These are phyloP conservation scores for Sebastes hopkinsi DNA, from an alignment of 2,797 vertebrate species.

Conservation along the genomic window DNA sequence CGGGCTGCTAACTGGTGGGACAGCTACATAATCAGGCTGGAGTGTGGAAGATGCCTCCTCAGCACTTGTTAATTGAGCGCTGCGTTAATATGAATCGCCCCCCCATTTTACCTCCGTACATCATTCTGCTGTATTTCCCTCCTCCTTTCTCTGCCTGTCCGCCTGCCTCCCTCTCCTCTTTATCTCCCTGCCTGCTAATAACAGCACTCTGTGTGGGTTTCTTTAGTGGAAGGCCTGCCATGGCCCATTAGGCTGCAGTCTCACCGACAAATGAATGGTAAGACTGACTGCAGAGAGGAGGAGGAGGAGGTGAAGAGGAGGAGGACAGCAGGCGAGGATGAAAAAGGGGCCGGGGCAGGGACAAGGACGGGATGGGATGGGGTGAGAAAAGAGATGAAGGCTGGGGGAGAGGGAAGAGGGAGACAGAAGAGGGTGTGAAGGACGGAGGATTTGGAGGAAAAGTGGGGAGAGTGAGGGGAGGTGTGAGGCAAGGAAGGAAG, in stretches of 20 bases:
- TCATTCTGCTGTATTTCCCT: conserved; percentile 14
- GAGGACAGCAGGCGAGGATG: conserved; percentile 18
- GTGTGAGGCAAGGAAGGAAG: conserved; percentile 27
- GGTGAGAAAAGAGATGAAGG: conserved; percentile 11
- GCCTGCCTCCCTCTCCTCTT: conserved; percentile 10
- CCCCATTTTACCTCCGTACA: neutral
- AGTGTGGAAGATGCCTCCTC: conserved; percentile 10
- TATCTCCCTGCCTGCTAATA: conserved; percentile 68
- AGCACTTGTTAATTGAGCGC: conserved; percentile 26
- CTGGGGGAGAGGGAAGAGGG: conserved; percentile 10
- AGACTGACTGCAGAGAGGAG: conserved; percentile 73
- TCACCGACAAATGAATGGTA: conserved; percentile 72
- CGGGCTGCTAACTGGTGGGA: neutral
- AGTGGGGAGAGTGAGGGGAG: conserved; percentile 10
- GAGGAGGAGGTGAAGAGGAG: conserved; percentile 35
- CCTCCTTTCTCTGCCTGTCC: neutral
- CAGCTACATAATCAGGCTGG: neutral
- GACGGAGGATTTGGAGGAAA: conserved; percentile 18
- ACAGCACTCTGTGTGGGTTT: conserved; percentile 68
- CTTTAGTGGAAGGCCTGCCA: conserved; percentile 71
- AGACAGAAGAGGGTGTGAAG: conserved; percentile 15
- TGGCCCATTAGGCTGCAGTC: conserved; percentile 79
- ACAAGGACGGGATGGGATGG: conserved; percentile 17
- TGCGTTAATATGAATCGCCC: conserved; percentile 29
- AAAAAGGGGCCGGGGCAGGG: neutral